These are phyloP conservation scores for Watsonalla cultraria DNA, from an alignment of 2,888 invertebrate species.

Conservation along the genomic window DNA sequence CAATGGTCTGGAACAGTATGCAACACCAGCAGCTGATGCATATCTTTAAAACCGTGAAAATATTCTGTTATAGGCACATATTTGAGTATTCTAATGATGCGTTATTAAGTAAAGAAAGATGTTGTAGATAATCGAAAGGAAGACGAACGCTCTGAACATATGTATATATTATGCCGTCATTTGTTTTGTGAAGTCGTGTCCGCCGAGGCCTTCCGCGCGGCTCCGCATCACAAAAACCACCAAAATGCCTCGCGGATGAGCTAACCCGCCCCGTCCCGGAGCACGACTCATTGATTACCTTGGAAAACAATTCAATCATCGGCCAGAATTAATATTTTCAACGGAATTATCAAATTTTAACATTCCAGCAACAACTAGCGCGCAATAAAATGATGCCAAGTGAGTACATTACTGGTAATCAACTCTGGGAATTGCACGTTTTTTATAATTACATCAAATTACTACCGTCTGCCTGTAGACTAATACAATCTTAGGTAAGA, in stretches of 20 bases:
- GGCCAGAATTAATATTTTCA: conserved; percentile 60
- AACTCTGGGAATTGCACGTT: background rate
- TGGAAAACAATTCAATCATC: conserved; percentile 71
- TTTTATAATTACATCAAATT: background rate
- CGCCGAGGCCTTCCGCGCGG: conserved; percentile 62
- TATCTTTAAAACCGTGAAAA: too few species aligned
- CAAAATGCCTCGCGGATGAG: conserved; percentile 73
- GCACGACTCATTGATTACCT: conserved; percentile 74
- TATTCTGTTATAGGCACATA: too few species aligned
- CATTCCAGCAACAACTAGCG: conserved; percentile 25
- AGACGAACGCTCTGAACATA: conserved; percentile 20
- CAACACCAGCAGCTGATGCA: too few species aligned
- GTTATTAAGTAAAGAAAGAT: background rate
- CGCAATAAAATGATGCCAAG: conserved; percentile 10
- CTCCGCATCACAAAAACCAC: conserved; percentile 67
- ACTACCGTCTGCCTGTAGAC: background rate
- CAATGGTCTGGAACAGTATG: too few species aligned
- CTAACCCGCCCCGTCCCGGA: conserved; percentile 69
- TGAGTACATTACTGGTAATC: background rate
- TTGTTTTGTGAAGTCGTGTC: conserved; percentile 63
- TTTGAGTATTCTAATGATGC: too few species aligned
- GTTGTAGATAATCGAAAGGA: conserved; percentile 12
- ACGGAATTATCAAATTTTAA: conserved; percentile 49
- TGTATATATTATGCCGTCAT: conserved; percentile 58
- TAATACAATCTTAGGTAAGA: background rate